Base-by-base conservation (phyloP, 2,797 vertebrate species). In the Acropternis orthonyx region DNA sequence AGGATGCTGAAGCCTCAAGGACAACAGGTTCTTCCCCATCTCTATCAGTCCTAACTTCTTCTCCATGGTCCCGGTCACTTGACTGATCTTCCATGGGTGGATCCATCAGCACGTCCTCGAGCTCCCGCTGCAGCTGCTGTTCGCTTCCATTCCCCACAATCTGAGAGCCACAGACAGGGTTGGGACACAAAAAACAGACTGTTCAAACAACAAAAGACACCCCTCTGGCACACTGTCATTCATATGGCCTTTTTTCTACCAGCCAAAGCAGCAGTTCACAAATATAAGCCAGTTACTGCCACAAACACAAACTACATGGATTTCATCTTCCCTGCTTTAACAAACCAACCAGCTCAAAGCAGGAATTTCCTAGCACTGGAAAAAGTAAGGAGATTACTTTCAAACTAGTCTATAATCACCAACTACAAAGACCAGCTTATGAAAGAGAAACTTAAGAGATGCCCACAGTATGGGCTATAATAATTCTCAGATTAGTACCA, bases 61-160 rank as follows among this genome's bases (percentile, higher is more conserved):
- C 97, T 79, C 93, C 97, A 84, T 97, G 97, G 54, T 98, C 98
- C 72, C 92, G 95, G 51, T 97, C 97, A 89, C 85, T 96, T 49
- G 95, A 93, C 37, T 96, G 98, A 82, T 98, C 98, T 24, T 98
- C 98, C 95, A 99, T 84, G 14, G 98, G 99, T 15, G 99, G 98
- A 93, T 99, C 99, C 99, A 99, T 99, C 95, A 99, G 98, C 92
- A 99, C 98, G 95, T 99, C 99, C 82, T 99, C 99, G 39, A 99
- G 98, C 93, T 99, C 99, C 94, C 98, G 98, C 97, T 98, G 99
- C 80, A 99, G 98, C 97, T 99, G 98, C 98, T 99, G 99, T 86
- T 99, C 99, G 82, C 99, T 99, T 94, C 99, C 99, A 98, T 99
- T 99, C 80, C 99, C 99, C 97, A 99, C 98, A 91, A 99, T 99